phyloP scores from a whole-genome alignment of 2,113 vertebrate genomes.

The Oreochromis tanganicae region DNA sequence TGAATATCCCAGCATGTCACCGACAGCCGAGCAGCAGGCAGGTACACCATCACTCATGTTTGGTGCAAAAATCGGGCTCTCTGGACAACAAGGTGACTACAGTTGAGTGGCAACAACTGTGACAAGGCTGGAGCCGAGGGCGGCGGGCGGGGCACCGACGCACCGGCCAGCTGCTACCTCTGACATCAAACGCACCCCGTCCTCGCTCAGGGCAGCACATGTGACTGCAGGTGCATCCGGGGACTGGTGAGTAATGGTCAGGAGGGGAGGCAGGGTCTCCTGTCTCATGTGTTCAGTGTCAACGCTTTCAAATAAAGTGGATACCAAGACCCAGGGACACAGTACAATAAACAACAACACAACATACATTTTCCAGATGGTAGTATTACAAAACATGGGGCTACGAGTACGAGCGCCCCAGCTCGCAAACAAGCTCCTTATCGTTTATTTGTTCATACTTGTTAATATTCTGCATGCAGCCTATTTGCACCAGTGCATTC shows the following conservation, averaged over 20 bases:
- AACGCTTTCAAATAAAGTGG: neutral
- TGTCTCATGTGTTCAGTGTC: neutral
- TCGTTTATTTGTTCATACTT: accelerated
- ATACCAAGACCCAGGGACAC: neutral
- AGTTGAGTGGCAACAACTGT: neutral
- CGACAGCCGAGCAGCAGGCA: neutral
- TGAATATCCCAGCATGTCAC: neutral
- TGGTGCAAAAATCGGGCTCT: neutral
- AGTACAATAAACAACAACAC: neutral
- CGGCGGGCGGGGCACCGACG: neutral
- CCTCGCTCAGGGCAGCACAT: neutral
- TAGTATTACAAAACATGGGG: neutral
- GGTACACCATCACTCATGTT: constrained; percentile 19
- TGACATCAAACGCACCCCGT: neutral
- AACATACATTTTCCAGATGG: neutral
- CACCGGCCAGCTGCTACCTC: constrained; percentile 17
- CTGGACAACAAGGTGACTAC: constrained; percentile 3
- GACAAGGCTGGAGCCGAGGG: constrained; percentile 7
- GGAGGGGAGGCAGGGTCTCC: neutral
- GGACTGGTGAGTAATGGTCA: constrained; percentile 33
- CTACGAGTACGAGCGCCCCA: accelerated
- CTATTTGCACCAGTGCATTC: neutral
- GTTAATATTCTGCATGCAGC: neutral
- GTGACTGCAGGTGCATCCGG: constrained; percentile 17
- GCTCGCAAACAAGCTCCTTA: neutral